phyloP scores from a whole-genome alignment of 2,113 vertebrate genomes.

The Coturnix japonica region DNA sequence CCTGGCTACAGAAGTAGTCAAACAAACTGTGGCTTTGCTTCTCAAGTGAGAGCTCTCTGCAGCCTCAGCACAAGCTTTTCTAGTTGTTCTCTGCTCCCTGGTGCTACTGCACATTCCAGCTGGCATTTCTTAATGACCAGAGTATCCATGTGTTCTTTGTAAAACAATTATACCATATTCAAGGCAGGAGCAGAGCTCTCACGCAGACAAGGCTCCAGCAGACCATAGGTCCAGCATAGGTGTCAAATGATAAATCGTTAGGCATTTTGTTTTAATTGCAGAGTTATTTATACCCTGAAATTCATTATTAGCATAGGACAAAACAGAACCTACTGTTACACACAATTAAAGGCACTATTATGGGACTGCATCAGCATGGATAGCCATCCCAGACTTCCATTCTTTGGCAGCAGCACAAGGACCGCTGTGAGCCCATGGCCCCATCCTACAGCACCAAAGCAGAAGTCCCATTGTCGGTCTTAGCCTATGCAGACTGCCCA shows the following conservation, averaged over 20 bases:
- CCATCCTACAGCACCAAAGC: background rate
- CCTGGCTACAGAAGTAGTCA: background rate
- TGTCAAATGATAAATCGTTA: conserved; percentile 55
- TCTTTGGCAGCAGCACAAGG: background rate
- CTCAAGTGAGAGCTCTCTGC: background rate
- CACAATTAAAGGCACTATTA: conserved; percentile 15
- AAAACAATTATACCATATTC: conserved; percentile 57
- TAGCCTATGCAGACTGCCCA: background rate
- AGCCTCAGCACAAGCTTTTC: background rate
- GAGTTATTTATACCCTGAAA: conserved; percentile 57
- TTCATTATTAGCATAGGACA: conserved; percentile 51
- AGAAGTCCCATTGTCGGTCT: background rate
- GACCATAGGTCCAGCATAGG: background rate
- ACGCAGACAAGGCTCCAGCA: background rate
- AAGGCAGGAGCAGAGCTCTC: background rate
- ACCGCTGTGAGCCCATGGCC: background rate
- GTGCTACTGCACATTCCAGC: background rate
- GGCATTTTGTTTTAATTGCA: conserved; percentile 57
- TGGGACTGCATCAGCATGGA: background rate
- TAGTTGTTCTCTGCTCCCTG: conserved; percentile 18
- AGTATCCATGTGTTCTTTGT: conserved; percentile 9
- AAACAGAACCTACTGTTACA: conserved; percentile 17
- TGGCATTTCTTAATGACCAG: conserved; percentile 35
- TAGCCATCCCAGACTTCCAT: background rate
- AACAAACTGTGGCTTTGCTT: background rate